Evolutionary conservation across 2,113 vertebrate genomes (phyloP).

Genomic region (Takifugu flavidus): DNA sequence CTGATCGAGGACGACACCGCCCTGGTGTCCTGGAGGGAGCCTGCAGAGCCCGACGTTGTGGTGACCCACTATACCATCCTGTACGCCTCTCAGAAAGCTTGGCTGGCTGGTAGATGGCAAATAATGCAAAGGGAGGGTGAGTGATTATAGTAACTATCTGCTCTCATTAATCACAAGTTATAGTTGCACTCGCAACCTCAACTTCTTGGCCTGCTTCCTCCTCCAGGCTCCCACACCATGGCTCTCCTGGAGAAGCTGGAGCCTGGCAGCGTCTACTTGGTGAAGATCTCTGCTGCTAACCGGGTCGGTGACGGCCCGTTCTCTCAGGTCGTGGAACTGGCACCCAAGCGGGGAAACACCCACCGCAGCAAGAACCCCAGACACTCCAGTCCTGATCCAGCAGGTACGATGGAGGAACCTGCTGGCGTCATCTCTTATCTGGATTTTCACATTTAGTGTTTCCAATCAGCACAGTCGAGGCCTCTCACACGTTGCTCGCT

Average conservation of each 20-base stretch:
- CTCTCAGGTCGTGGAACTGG: constrained; percentile 84
- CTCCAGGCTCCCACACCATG: constrained; percentile 88
- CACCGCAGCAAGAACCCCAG: constrained; percentile 83
- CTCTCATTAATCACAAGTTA: too few relatives aligned
- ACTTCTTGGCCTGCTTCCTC: constrained; percentile 5
- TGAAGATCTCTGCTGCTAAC: constrained; percentile 92
- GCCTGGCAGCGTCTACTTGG: constrained; percentile 86
- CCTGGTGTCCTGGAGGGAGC: constrained; percentile 92
- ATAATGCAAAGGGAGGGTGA: constrained; percentile 88
- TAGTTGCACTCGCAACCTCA: too few relatives aligned
- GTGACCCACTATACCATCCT: constrained; percentile 90
- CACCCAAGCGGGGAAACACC: constrained; percentile 73
- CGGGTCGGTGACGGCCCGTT: constrained; percentile 92
- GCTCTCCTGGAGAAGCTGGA: constrained; percentile 90
- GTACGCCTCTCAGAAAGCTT: constrained; percentile 85
- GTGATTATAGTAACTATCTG: constrained; percentile 8
- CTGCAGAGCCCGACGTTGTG: constrained; percentile 77
- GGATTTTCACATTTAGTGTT: neutral
- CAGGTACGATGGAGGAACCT: constrained; percentile 61
- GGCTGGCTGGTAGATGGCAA: constrained; percentile 89
- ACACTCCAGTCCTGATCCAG: constrained; percentile 73
- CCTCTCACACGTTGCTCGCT: constrained; percentile 3
- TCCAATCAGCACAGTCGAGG: neutral
- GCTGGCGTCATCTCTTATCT: neutral
- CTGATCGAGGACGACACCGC: constrained; percentile 93